Conservation (phyloP, 2,888 invertebrate species). For the Strigamia crassipes region DNA sequence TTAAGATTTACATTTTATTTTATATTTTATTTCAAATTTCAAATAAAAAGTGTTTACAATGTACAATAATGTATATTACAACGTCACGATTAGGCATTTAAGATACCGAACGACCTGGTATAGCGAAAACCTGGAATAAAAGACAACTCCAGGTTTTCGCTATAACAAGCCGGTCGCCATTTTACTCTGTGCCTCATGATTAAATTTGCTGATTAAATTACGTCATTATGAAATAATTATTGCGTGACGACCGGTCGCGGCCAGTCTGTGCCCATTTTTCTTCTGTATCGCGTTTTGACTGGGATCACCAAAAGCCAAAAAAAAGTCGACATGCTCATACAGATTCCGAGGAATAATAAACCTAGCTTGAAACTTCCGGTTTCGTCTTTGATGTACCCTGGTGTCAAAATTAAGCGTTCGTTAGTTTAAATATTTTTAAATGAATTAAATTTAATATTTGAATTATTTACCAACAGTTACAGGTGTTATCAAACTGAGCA, state of each 20-base stretch:
- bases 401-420: not conserved
- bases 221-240: no score
- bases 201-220: no score
- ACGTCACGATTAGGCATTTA: no score
- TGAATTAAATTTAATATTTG: not conserved
- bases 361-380: not conserved
- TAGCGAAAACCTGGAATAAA: no score
- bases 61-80: no score
- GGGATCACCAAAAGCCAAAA: conserved; percentile 57
- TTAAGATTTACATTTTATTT: no score
- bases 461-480: not conserved
- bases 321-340: conserved; percentile 57
- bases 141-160: no score
- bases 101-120: no score
- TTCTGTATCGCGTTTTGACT: not conserved
- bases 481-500: conserved; percentile 70
- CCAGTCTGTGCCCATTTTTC: not conserved
- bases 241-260: not conserved
- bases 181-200: no score
- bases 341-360: not conserved
- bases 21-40: no score
- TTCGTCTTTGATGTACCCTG: not conserved
- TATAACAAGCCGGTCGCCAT: no score
- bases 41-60: no score
- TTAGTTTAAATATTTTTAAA: not conserved